Evolutionary conservation across 1,140 invertebrate species (phyloP).

Genomic region (Macrosteles quadrilineatus): DNA sequence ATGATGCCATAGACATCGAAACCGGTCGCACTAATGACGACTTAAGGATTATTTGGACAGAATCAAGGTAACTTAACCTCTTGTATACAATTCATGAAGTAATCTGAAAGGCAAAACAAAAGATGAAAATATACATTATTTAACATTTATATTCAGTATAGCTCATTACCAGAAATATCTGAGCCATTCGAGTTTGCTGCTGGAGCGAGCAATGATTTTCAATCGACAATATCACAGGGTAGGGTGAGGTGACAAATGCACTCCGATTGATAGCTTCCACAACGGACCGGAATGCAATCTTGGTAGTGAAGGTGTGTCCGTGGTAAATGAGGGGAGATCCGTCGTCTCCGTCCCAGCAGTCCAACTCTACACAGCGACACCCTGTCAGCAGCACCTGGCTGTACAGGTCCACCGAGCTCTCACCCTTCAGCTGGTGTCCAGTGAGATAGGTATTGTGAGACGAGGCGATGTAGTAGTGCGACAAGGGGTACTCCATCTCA

Average conservation of each 20-base stretch:
- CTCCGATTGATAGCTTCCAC: conserved; percentile 90
- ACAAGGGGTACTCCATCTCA: conserved; percentile 87
- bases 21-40: too few relatives aligned
- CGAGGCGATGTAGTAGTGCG: conserved; percentile 94
- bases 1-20: too few relatives aligned
- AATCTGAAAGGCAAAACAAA: too few relatives aligned
- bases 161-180: conserved; percentile 90
- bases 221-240: conserved; percentile 92
- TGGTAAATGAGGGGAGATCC: conserved; percentile 89
- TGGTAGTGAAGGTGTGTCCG: conserved; percentile 89
- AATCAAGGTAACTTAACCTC: too few relatives aligned
- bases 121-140: too few relatives aligned
- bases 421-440: conserved; percentile 91
- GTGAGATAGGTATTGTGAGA: conserved; percentile 98
- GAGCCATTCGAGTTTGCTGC: conserved; percentile 93
- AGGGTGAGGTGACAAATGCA: conserved; percentile 88
- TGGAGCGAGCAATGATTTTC: conserved; percentile 95
- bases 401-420: conserved; percentile 93
- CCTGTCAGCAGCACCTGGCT: conserved; percentile 91
- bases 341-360: conserved; percentile 94
- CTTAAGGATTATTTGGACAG: too few relatives aligned
- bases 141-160: too few relatives aligned
- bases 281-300: conserved; percentile 85
- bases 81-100: too few relatives aligned
- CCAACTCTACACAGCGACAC: conserved; percentile 90